Evolutionary conservation across 2,888 invertebrate genomes (phyloP).

Genomic region (Folsomia manolachei): DNA sequence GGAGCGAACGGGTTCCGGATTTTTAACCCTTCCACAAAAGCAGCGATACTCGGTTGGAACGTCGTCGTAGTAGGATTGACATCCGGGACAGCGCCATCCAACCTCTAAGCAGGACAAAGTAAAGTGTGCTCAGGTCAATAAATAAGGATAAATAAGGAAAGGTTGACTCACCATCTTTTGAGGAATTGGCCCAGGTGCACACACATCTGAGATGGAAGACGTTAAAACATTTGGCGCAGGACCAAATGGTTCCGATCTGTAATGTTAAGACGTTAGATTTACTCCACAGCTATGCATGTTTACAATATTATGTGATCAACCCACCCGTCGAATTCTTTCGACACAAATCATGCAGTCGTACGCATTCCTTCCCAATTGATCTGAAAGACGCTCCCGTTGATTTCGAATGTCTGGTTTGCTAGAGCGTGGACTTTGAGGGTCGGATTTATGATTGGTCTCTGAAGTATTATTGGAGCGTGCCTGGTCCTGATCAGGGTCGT

Average conservation of each 20-base stretch:
- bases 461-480: too few species aligned
- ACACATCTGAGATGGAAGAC: constrained; percentile 88
- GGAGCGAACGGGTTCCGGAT: constrained; percentile 60
- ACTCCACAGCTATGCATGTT: too few species aligned
- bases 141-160: constrained; percentile 15
- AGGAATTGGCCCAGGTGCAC: constrained; percentile 85
- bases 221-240: constrained; percentile 85
- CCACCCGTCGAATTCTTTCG: constrained; percentile 75
- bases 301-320: too few species aligned
- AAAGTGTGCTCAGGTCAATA: background rate
- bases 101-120: constrained; percentile 57
- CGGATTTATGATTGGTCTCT: background rate
- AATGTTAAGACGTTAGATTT: too few species aligned
- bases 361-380: constrained; percentile 74
- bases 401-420: constrained; percentile 54
- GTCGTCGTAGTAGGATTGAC: constrained; percentile 74
- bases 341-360: constrained; percentile 95
- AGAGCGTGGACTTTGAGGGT: background rate
- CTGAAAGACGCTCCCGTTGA: constrained; percentile 78
- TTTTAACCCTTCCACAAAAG: constrained; percentile 78
- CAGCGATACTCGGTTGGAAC: constrained; percentile 81
- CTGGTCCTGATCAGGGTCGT: background rate
- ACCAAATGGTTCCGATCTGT: constrained; percentile 72
- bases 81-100: constrained; percentile 95
- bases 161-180: constrained; percentile 62